These are phyloP conservation scores for Steromphala cineraria DNA, from an alignment of 2,888 invertebrate genomes.

Conservation along the genomic window DNA sequence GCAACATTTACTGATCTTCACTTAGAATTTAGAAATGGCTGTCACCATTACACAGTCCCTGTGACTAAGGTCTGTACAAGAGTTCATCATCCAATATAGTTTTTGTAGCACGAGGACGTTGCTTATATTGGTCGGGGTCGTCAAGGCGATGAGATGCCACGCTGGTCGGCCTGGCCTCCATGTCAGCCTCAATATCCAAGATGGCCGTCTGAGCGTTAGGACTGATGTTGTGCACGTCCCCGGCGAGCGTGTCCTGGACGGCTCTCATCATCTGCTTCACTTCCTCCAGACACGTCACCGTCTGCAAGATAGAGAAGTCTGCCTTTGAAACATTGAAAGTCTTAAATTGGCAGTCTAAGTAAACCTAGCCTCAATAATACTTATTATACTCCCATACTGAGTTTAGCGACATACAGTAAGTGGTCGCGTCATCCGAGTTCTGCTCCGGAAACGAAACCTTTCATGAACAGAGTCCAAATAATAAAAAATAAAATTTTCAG, in stretches of 20 bases:
- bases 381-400: no score
- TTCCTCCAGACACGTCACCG: conserved; percentile 58
- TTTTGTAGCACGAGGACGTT: conserved; percentile 32
- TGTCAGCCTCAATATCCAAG: conserved; percentile 36
- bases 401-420: no score
- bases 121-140: conserved; percentile 52
- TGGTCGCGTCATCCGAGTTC: no score
- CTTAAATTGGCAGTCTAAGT: no score
- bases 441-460: no score
- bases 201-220: conserved; percentile 44
- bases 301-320: conserved; percentile 42
- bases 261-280: conserved; percentile 57
- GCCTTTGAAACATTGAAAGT: no score
- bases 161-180: conserved; percentile 46
- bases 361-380: no score
- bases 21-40: no score
- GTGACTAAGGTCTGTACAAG: conserved; percentile 29
- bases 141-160: conserved; percentile 55
- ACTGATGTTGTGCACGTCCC: conserved; percentile 57
- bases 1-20: no score
- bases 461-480: no score
- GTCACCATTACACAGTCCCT: no score
- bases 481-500: no score
- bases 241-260: conserved; percentile 57
- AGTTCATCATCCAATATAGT: conserved; percentile 45